Evolutionary conservation across 2,797 vertebrate species (phyloP).

Genomic region (Linurgus olivaceus): DNA sequence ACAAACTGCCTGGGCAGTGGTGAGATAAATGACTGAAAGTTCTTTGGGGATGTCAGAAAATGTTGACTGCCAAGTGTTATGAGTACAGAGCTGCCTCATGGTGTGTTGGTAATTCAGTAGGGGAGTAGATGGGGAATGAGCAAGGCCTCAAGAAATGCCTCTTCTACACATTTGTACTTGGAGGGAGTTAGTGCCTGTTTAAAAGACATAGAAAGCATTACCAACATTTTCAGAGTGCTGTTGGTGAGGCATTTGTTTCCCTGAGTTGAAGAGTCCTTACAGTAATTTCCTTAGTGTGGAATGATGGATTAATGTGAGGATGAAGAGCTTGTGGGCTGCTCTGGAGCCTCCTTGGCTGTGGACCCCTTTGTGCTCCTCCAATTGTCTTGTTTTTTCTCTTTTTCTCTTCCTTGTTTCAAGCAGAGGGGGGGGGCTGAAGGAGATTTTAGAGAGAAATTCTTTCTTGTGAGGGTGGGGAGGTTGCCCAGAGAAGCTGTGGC

Average conservation of each 20-base stretch:
- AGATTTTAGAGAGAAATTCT: neutral
- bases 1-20: neutral
- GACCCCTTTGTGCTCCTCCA: neutral
- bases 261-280: neutral
- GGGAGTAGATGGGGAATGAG: neutral
- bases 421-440: neutral
- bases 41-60: neutral
- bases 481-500: neutral
- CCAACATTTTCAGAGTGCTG: neutral
- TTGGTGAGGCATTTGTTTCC: neutral
- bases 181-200: neutral
- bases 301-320: neutral
- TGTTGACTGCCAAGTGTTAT: fast-evolving
- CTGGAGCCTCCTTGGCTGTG: neutral
- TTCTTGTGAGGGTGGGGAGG: fast-evolving
- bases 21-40: neutral
- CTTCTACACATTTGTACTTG: neutral
- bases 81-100: neutral
- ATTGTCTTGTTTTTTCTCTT: fast-evolving
- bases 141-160: neutral
- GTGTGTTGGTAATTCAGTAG: neutral
- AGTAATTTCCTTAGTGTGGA: neutral
- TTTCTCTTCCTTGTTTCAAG: neutral
- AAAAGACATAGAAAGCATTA: neutral
- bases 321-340: neutral